Percentiles rank a stretch among this genome's conserved stretches.
Conservation (phyloP, 2,113 vertebrate genomes). For the Rhinopithecus roxellana region DNA sequence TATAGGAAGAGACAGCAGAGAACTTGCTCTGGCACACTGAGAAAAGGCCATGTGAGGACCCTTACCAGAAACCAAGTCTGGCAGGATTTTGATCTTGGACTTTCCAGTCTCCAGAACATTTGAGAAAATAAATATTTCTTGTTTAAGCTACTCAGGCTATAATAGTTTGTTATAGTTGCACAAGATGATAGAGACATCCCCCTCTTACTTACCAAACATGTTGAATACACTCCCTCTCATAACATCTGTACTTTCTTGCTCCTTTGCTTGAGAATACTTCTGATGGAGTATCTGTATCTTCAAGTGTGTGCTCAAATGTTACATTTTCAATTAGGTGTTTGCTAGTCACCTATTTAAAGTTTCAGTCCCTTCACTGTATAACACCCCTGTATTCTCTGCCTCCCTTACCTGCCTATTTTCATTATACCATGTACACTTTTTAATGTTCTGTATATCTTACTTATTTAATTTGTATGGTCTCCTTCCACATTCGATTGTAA, state of each 20-base stretch:
- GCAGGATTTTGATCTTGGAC: background rate
- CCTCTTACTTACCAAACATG: background rate
- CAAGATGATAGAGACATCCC: background rate
- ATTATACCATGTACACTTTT: background rate
- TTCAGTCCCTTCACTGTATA: background rate
- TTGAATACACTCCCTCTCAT: fast-evolving
- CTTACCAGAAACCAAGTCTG: background rate
- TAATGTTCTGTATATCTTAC: background rate
- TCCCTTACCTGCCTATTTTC: background rate
- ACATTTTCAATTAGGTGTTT: background rate
- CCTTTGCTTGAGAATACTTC: background rate
- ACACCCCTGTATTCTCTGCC: background rate
- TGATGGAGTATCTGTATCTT: background rate
- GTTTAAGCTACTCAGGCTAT: background rate
- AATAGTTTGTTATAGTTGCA: background rate
- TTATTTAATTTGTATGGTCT: background rate
- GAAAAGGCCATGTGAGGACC: background rate
- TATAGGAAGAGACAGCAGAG: background rate
- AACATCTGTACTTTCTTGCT: background rate
- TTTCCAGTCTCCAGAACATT: background rate
- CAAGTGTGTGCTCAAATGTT: background rate
- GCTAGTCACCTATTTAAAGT: background rate
- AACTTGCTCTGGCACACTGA: background rate
- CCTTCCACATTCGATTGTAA: background rate
- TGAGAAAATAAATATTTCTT: background rate